These are phyloP conservation scores for Trichosurus vulpecula DNA, from an alignment of 2,797 vertebrate genomes.

Conservation along the genomic window DNA sequence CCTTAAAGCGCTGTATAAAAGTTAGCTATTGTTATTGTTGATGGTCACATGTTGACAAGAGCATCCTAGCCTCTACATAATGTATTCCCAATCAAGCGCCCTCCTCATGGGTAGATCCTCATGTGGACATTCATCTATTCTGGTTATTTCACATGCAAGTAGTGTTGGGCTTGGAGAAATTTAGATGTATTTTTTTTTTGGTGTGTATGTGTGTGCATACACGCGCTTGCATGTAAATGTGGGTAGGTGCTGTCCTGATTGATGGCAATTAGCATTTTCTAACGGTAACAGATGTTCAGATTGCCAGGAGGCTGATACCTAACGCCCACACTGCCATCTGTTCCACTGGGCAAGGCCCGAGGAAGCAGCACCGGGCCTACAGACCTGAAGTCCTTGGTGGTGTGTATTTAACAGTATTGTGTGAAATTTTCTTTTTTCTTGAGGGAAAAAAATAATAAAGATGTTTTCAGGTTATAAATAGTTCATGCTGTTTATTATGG, in stretches of 20 bases:
- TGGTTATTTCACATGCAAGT: conserved; percentile 83
- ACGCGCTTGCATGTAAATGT: conserved; percentile 87
- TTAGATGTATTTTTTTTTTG: conserved; percentile 85
- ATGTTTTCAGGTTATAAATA: conserved; percentile 83
- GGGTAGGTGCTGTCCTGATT: conserved; percentile 93
- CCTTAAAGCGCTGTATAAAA: background rate
- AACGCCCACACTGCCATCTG: conserved; percentile 93
- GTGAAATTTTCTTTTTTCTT: conserved; percentile 62
- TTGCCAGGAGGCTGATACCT: conserved; percentile 94
- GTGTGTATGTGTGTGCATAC: conserved; percentile 31
- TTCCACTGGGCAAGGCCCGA: conserved; percentile 85
- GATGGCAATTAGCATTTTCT: conserved; percentile 97
- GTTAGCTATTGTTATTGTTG: background rate
- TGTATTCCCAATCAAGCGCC: background rate
- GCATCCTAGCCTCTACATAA: fast-evolving
- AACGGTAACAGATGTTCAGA: conserved; percentile 95
- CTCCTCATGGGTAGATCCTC: background rate
- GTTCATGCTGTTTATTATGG: conserved; percentile 75
- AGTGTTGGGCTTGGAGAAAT: conserved; percentile 85
- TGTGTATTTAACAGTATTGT: conserved; percentile 67
- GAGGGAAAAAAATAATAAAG: conserved; percentile 81
- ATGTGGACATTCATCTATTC: background rate
- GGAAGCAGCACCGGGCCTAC: conserved; percentile 70
- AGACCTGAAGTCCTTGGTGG: conserved; percentile 66
- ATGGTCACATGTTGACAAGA: background rate